Percentiles rank a stretch among this genome's conserved stretches.
Conservation (phyloP, 1,140 invertebrate genomes). For the Pogonomyrmex barbatus region DNA sequence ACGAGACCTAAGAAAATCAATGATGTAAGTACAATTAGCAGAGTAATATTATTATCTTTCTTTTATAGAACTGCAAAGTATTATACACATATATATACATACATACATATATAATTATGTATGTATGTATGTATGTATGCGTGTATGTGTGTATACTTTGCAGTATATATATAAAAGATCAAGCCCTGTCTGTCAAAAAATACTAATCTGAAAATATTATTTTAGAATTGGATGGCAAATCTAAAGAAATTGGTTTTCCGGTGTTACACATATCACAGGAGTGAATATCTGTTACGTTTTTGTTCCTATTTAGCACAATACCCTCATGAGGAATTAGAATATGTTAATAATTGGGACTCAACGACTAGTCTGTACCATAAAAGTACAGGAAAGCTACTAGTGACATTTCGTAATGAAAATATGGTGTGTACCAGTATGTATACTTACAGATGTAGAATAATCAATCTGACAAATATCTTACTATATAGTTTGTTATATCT, state of each 20-base stretch:
- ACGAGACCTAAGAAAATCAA: conserved; percentile 86
- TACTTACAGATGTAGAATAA: background rate
- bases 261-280: conserved; percentile 91
- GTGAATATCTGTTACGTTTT: conserved; percentile 90
- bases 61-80: background rate
- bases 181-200: background rate
- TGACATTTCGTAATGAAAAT: conserved; percentile 92
- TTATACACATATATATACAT: background rate
- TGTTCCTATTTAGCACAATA: conserved; percentile 89
- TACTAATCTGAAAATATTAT: conserved; percentile 35
- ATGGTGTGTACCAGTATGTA: conserved; percentile 83
- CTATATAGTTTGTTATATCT: background rate
- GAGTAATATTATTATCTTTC: background rate
- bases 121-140: too few species aligned
- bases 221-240: conserved; percentile 87
- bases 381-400: conserved; percentile 88
- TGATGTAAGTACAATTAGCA: conserved; percentile 80
- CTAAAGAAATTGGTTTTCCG: conserved; percentile 89
- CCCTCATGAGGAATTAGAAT: conserved; percentile 88
- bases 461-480: background rate
- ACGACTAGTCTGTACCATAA: conserved; percentile 91
- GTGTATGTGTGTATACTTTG: too few species aligned
- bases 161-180: background rate
- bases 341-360: conserved; percentile 91
- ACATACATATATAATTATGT: too few species aligned